Evolutionary conservation across 2,113 vertebrate genomes (phyloP), one percentile per base, ranked within the genome.

Genomic region (Perca flavescens): DNA sequence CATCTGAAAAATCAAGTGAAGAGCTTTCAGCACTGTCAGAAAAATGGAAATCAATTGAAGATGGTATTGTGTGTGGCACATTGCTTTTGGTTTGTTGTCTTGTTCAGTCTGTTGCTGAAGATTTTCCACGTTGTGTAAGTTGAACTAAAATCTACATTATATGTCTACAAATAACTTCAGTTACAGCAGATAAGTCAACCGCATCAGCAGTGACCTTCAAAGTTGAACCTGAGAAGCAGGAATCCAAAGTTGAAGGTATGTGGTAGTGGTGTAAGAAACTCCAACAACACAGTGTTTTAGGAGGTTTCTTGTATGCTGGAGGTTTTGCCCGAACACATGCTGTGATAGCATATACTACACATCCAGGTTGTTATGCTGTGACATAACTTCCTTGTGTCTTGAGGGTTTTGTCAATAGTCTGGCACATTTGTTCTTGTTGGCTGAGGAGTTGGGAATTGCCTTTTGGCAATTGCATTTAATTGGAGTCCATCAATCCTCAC

Each of bases 201-300:
- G 46, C 49, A 34, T 72, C 87, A 31, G 53, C 31, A 67, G 71
- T 52, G 71, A 57, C 60, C 2, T 67, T 43, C 50, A 74, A 50
- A 79, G 31, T 3, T 69, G 83, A 83, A 49, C 67, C 50, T 69
- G 46, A 82, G 74, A 83, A 79, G 63, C 74, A 74, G 12, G 84
- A 87, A 70, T 34, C 74, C 49, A 67, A 50, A 68, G 58, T 6
- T 77, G 77, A 82, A 88, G 89, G 87, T 88, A 87, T 83, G 87
- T 89, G 54, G 13, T 36, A 15, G 62, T 11, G 28, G 15, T 60
- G 3, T n/a, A 8, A 72, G 12, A 61, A 50, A 11, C 13, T 57
- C 2, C 0, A 21, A 68, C 22, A 61, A 50, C 21, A 19, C 34
- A 2, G 16, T 34, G n/a, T 22, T 63, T 69, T n/a, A n/a, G 62